These are phyloP conservation scores for Acrocephalus kingi DNA, from an alignment of 2,113 vertebrate genomes.

Conservation along the genomic window DNA sequence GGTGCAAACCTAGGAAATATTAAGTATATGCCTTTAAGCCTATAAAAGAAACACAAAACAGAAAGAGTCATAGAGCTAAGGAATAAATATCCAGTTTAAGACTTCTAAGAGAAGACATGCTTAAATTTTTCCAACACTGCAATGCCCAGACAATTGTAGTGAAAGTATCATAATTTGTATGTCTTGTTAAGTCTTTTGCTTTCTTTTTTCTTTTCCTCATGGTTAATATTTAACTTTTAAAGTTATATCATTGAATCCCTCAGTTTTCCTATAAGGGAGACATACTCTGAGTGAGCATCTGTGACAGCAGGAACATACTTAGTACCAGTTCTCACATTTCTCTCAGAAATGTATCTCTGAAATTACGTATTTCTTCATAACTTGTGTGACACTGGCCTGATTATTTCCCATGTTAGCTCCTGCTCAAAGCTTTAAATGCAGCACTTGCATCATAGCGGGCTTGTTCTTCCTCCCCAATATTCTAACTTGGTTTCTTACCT, in stretches of 20 bases:
- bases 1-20: neutral
- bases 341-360: neutral
- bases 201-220: neutral
- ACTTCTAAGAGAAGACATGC: neutral
- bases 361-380: neutral
- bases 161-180: neutral
- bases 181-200: neutral
- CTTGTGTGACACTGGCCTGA: neutral
- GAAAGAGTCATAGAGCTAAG: neutral
- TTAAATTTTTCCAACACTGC: neutral
- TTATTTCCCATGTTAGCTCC: neutral
- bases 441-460: neutral
- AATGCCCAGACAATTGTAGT: neutral
- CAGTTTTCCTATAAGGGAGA: neutral
- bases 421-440: neutral
- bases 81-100: neutral
- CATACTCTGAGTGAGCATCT: neutral
- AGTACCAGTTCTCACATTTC: neutral
- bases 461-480: neutral
- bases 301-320: neutral
- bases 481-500: neutral
- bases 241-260: neutral
- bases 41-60: neutral
- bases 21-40: neutral
- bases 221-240: neutral